A percentile compares a stretch with the other conserved stretches of the same genome.
phyloP scores from a whole-genome alignment of 2,113 vertebrate genomes.

The Ciconia stormi region DNA sequence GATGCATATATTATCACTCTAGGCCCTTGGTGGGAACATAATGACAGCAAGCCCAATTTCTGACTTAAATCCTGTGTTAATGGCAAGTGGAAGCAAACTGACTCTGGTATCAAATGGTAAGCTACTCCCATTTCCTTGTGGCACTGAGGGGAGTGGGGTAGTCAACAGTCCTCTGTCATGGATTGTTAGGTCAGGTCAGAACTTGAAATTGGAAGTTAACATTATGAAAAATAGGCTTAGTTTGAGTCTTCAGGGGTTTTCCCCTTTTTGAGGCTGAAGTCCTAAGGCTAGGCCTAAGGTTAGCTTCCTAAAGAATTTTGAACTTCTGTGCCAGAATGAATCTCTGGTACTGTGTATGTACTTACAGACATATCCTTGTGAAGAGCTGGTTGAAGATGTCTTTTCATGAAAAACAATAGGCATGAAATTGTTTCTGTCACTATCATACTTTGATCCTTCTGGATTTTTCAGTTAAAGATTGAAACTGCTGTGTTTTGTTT shows the following conservation, averaged over 20 bases:
- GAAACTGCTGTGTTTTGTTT: neutral
- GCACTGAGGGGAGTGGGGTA: neutral
- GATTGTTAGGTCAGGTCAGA: neutral
- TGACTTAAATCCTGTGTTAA: constrained; percentile 95
- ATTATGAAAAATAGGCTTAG: neutral
- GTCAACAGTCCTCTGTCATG: neutral
- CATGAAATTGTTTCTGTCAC: neutral
- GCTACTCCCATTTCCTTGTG: neutral
- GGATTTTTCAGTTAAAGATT: neutral
- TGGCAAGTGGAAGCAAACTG: constrained; percentile 85
- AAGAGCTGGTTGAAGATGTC: neutral
- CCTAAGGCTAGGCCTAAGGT: neutral
- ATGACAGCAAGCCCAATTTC: constrained; percentile 98
- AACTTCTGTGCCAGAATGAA: neutral
- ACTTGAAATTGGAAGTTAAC: neutral
- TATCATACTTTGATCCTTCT: neutral
- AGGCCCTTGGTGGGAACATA: constrained; percentile 95
- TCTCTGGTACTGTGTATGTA: neutral
- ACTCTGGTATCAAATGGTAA: constrained; percentile 86
- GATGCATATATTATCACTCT: neutral
- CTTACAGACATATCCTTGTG: neutral
- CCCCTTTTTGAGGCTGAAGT: neutral
- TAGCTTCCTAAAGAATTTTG: neutral
- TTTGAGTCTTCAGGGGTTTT: neutral
- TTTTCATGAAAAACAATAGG: neutral